Evolutionary conservation across 1,140 invertebrate species (phyloP).

Genomic region (Apis florea): DNA sequence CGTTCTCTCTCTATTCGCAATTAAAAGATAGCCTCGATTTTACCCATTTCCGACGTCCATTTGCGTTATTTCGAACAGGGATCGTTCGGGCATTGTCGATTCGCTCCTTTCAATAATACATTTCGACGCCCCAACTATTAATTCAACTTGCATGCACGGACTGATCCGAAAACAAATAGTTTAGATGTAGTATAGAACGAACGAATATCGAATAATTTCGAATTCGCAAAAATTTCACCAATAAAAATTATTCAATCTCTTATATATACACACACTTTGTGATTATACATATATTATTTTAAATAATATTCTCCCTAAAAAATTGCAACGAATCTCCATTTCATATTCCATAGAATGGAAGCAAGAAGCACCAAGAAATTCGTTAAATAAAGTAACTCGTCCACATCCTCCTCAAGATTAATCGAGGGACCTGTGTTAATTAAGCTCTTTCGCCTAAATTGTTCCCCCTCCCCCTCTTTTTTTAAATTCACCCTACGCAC

Average conservation of each 20-base stretch:
- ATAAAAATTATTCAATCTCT: no score
- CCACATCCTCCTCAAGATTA: constrained; percentile 2
- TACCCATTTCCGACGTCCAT: background rate
- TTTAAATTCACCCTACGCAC: constrained; percentile 18
- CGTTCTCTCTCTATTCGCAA: background rate
- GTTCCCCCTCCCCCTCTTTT: background rate
- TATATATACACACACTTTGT: no score
- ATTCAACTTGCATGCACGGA: background rate
- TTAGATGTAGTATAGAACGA: background rate
- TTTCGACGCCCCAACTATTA: constrained; percentile 2
- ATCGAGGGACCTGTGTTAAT: constrained; percentile 8
- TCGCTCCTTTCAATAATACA: background rate
- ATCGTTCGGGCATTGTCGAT: constrained; percentile 1
- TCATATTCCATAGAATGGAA: background rate
- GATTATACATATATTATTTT: no score
- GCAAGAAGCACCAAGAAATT: background rate
- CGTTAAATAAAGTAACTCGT: background rate
- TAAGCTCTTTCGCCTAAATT: constrained; percentile 11
- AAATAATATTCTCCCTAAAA: no score
- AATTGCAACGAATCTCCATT: no score
- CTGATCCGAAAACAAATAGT: background rate
- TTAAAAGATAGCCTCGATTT: background rate
- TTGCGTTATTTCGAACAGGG: background rate
- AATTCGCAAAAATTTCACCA: no score
- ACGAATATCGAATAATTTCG: no score